These are phyloP conservation scores for Astur gentilis DNA, from an alignment of 2,113 vertebrate genomes.

Conservation along the genomic window DNA sequence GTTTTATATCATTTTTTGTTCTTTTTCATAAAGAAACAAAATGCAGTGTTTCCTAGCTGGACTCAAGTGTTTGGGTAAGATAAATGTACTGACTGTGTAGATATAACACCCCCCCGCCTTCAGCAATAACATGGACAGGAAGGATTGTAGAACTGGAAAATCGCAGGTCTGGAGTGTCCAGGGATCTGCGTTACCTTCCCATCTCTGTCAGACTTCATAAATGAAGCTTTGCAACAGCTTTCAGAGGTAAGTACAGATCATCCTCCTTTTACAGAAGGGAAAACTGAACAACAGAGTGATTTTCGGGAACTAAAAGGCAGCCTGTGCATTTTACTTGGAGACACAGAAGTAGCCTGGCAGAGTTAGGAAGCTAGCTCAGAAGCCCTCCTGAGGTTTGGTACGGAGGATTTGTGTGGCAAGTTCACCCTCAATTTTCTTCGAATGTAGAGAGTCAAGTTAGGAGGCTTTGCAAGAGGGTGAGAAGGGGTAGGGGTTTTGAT, in stretches of 20 bases:
- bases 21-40: constrained; percentile 4
- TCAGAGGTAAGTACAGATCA: background rate
- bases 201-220: background rate
- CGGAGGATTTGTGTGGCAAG: background rate
- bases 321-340: background rate
- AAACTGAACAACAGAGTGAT: background rate
- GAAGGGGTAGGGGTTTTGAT: background rate
- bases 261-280: background rate
- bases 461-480: background rate
- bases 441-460: background rate
- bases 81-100: background rate
- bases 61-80: background rate
- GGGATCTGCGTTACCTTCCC: background rate
- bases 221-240: background rate
- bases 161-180: background rate
- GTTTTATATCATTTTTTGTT: background rate
- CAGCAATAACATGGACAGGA: background rate
- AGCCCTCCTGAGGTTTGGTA: background rate
- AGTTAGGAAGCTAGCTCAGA: background rate
- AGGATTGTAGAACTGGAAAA: background rate
- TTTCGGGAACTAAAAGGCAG: background rate
- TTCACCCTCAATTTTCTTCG: background rate
- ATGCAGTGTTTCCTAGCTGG: background rate
- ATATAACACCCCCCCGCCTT: background rate
- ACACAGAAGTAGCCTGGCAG: background rate